Evolutionary conservation across 2,797 vertebrate species (phyloP).

Genomic region (Erethizon dorsatum): DNA sequence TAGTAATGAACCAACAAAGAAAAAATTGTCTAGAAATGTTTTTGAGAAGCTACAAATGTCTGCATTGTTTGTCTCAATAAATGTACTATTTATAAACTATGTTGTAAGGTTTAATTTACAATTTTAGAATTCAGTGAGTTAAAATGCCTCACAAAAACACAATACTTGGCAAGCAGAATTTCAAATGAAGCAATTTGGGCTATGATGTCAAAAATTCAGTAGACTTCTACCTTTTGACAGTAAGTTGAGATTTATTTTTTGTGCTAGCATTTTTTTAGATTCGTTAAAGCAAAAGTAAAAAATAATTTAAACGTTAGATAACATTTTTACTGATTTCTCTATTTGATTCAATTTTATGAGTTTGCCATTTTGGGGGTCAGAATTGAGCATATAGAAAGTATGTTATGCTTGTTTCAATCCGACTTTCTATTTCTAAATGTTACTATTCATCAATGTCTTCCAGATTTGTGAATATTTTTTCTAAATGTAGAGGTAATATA

Average conservation of each 20-base stretch:
- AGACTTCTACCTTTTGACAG: background rate
- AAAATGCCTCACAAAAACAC: constrained; percentile 12
- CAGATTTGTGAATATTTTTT: constrained; percentile 16
- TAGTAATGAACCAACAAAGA: constrained; percentile 35
- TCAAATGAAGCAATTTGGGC: background rate
- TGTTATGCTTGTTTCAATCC: background rate
- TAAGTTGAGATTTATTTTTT: background rate
- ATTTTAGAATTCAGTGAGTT: constrained; percentile 40
- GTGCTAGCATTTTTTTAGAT: background rate
- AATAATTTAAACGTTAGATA: background rate
- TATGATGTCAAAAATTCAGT: constrained; percentile 26
- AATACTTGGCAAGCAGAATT: constrained; percentile 48
- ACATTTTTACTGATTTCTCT: background rate
- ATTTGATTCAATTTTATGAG: constrained; percentile 34
- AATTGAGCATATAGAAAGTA: background rate
- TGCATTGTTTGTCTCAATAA: constrained; percentile 21
- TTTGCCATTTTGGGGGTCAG: background rate
- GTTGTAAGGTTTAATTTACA: constrained; percentile 45
- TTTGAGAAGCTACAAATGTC: background rate
- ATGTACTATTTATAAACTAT: background rate
- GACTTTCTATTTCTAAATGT: background rate
- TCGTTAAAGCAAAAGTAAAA: constrained; percentile 40
- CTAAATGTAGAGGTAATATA: background rate
- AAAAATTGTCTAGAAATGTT: constrained; percentile 40
- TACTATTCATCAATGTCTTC: background rate